Evolutionary conservation across 2,888 invertebrate genomes (phyloP), one percentile per base, ranked within the genome.

Genomic region (Erpobdella octoculata): DNA sequence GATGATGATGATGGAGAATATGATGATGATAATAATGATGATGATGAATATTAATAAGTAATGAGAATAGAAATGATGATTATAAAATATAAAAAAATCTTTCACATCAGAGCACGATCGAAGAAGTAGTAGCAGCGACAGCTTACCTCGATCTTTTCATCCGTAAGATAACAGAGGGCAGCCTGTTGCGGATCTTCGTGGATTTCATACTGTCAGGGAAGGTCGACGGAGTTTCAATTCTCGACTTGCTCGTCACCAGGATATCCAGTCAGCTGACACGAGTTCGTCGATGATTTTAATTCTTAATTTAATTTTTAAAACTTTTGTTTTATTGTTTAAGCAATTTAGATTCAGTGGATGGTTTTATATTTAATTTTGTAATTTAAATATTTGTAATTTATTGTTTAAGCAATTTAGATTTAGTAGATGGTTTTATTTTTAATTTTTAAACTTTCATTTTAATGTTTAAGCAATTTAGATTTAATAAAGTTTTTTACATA

Each of bases 141-240:
- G 91, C 92, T 1, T 96, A 96, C 84, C 87, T 95, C 75, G 94
- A 96, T 84, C 86, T 97, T 76, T 89, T 93, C 78, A 83, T 97
- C 75, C 88, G 95, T 65, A 91, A 91, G 68, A 90, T 92, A 18
- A 90, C 91, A 0, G 89, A 91, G 77, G 89, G 91, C 0, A 90
- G 91, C 0, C 85, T 97, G 70, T 85, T 95, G 76, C 87, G 89
- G 76, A 88, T 91, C 0, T 88, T 94, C 78, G 86, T 96, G 35
- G 89, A 89, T 81, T 94, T 96, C 85, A 86, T 97, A 62, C 79
- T 87, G 38, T 80, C 81, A 84, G 88, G 89, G 78, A 89, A 89
- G 81, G 92, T 92, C 78, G 95, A 95, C 79, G 91, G 90, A 0
- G 88, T 89, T 73, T 86, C 89, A 75, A 88, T 96, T 74, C 83